A percentile compares a stretch with the other conserved stretches of the same genome.
Evolutionary conservation across 2,797 vertebrate genomes (phyloP).

Genomic region (Tapirus indicus): DNA sequence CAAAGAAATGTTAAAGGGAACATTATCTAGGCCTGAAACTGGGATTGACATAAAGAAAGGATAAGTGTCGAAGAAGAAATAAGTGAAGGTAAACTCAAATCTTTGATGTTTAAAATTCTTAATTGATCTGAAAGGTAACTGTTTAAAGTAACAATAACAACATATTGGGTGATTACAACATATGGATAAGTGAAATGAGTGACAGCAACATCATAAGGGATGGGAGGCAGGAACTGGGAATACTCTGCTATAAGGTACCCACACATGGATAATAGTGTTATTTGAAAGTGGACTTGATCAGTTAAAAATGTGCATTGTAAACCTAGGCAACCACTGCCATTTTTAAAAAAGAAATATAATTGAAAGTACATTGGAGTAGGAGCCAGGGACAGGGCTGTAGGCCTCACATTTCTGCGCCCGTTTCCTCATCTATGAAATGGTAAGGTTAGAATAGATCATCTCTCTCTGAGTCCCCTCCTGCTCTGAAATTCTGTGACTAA

Average conservation of each 20-base stretch:
- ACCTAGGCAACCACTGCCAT: background rate
- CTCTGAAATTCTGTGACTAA: slow-evolving; percentile 17
- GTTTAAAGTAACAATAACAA: background rate
- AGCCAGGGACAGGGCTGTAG: background rate
- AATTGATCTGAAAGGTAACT: background rate
- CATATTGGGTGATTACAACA: background rate
- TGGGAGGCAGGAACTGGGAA: background rate
- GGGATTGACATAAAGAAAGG: background rate
- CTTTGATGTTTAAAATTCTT: background rate
- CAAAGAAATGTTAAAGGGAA: slow-evolving; percentile 33
- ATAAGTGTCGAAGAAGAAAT: background rate
- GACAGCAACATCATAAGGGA: background rate
- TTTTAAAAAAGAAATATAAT: background rate
- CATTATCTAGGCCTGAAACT: slow-evolving; percentile 1
- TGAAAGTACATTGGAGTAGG: background rate
- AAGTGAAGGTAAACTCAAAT: background rate
- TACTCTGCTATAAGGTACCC: background rate
- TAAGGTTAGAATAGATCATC: background rate
- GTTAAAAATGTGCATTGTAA: background rate
- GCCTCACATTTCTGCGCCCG: background rate
- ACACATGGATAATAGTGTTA: background rate
- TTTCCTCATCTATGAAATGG: background rate
- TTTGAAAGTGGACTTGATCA: background rate
- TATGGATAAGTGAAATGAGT: background rate
- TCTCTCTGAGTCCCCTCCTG: background rate